phyloP scores from a whole-genome alignment of 2,797 vertebrate genomes.

The Neoniphon sammara region DNA sequence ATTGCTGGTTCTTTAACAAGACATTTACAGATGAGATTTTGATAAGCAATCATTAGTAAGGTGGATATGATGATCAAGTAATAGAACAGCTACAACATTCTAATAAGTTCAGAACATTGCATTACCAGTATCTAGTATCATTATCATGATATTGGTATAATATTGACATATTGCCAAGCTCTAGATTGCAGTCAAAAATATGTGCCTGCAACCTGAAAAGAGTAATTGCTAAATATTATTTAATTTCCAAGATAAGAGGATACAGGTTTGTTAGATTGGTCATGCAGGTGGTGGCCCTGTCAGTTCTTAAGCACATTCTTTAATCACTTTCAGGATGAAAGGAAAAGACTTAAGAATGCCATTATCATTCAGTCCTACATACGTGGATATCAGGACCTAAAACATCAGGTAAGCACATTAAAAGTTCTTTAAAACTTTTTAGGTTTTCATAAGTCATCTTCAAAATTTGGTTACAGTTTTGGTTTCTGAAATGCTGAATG shows the following conservation, averaged over 20 bases:
- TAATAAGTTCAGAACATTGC: too few relatives aligned
- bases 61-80: too few relatives aligned
- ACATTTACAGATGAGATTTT: too few relatives aligned
- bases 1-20: too few relatives aligned
- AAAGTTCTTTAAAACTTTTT: not conserved
- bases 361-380: slow-evolving; percentile 97
- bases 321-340: slow-evolving; percentile 89
- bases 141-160: too few relatives aligned
- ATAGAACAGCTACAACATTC: too few relatives aligned
- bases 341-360: slow-evolving; percentile 94
- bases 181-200: too few relatives aligned
- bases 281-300: not conserved
- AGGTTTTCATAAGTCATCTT: not conserved
- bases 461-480: too few relatives aligned
- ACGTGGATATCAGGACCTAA: slow-evolving; percentile 93
- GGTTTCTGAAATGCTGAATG: too few relatives aligned
- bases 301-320: slow-evolving; percentile 1
- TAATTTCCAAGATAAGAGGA: not conserved
- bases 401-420: slow-evolving; percentile 86
- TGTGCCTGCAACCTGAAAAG: not conserved
- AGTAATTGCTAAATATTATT: not conserved
- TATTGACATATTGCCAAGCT: too few relatives aligned
- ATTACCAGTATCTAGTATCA: too few relatives aligned
- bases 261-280: not conserved
- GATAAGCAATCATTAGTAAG: too few relatives aligned